Conservation (phyloP, 2,797 vertebrate species). For the Huso huso region DNA sequence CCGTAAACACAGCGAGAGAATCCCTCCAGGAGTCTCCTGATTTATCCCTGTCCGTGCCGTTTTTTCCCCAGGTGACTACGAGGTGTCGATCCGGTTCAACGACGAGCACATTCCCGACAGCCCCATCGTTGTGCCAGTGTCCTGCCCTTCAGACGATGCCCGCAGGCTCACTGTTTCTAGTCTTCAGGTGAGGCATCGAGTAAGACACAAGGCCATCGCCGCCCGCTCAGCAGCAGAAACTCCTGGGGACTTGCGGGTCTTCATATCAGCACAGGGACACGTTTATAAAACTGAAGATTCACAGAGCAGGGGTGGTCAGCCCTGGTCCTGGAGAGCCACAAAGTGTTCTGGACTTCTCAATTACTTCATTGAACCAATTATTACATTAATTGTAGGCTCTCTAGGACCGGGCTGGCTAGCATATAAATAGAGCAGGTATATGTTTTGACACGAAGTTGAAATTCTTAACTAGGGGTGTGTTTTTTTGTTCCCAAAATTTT, state of each 20-base stretch:
- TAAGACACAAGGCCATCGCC: conserved; percentile 23
- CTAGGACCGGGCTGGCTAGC: no score
- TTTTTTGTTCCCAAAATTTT: no score
- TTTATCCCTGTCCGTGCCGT: background rate
- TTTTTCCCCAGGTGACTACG: conserved; percentile 49
- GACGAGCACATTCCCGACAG: conserved; percentile 61
- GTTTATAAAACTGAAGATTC: no score
- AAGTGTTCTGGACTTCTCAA: no score
- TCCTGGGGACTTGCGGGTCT: conserved; percentile 6
- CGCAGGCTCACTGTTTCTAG: conserved; percentile 61
- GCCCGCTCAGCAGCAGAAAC: conserved; percentile 22
- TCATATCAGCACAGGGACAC: background rate
- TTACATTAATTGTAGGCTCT: no score
- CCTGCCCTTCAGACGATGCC: conserved; percentile 50
- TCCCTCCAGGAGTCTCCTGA: background rate
- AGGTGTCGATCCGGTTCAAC: conserved; percentile 61
- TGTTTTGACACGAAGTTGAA: no score
- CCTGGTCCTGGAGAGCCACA: no score
- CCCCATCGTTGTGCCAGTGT: conserved; percentile 54
- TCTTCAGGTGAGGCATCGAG: conserved; percentile 64
- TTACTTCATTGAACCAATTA: no score
- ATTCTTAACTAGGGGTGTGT: no score
- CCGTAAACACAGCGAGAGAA: no score
- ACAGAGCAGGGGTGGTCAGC: no score
- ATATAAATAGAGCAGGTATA: no score